Evolutionary conservation across 1,140 invertebrate species (phyloP), one percentile per base, ranked within the genome.

Genomic region (Akabosia matsudoensis): DNA sequence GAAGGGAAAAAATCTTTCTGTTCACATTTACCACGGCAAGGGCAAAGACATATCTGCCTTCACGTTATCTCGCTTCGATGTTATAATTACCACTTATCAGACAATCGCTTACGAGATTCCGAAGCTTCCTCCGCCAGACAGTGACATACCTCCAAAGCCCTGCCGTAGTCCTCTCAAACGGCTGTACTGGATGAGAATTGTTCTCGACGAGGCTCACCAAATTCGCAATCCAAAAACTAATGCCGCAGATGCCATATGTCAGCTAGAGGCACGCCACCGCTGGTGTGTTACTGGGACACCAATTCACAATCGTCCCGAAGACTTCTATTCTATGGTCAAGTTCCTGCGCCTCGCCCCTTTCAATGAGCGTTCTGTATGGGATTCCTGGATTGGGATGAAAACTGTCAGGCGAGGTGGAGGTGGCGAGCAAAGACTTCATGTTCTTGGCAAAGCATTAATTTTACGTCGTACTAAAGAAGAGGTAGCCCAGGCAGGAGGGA

Each of bases 241-340:
- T 73, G 91, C 90, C 0, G 91, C 92, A 0, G 81, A 88, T 79
- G 90, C 92, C 0, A 91, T 92, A 0, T 92, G 89, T 83, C 83
- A 84, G 14, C 83, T 97, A 7, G 79, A 80, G 0, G 89, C 86
- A 0, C 85, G 83, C 61, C 87, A 88, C 31, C 88, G 93, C 56
- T 97, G 95, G 95, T 91, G 89, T 0, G 85, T 98, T 0, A 96
- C 96, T 13, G 96, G 96, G 13, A 98, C 96, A 0, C 96, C 96
- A 0, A 91, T 98, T 73, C 96, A 98, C 80, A 98, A 18, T 26
- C 79, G 76, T 33, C 72, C 80, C 22, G 1, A 14, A 1, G 80
- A 81, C 28, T 76, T 81, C 61, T 77, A 64, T 33, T 79, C 80
- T 14, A 26, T 81, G 1, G 45, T 75, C 4, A 79, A 71, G 10